Evolutionary conservation across 2,113 vertebrate species (phyloP).

Genomic region (Tragelaphus imberbis): DNA sequence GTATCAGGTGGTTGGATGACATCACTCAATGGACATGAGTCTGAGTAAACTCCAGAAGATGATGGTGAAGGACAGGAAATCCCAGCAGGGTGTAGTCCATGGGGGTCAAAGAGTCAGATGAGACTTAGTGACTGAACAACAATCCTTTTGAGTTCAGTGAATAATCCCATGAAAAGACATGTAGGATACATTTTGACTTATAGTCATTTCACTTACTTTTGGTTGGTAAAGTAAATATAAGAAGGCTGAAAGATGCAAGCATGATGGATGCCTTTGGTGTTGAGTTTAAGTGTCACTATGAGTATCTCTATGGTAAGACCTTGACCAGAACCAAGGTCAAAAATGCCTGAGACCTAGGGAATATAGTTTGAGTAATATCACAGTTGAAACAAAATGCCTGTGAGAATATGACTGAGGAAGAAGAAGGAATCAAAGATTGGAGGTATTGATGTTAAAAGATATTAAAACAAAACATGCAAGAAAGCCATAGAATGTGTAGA

Average conservation of each 20-base stretch:
- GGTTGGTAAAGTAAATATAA: background rate
- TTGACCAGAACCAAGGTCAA: no score
- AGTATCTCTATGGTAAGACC: background rate
- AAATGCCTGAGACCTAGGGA: background rate
- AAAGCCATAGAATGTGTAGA: background rate
- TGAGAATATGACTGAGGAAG: background rate
- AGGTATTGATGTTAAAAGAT: background rate
- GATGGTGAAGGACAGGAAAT: background rate
- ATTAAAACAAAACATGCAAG: background rate
- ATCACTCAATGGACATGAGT: background rate
- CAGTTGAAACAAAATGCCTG: background rate
- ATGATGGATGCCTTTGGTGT: background rate
- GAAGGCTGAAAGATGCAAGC: background rate
- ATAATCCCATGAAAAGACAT: background rate
- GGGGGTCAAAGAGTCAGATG: background rate
- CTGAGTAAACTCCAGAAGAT: background rate
- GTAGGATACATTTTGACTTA: background rate
- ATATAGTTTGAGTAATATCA: background rate
- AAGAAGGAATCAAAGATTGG: background rate
- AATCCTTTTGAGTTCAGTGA: background rate
- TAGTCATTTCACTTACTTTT: background rate
- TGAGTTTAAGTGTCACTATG: background rate
- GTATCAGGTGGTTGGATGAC: background rate
- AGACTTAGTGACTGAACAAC: background rate
- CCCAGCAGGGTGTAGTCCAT: background rate